Conservation (phyloP, 2,888 invertebrate species). For the Oligia strigilis region DNA sequence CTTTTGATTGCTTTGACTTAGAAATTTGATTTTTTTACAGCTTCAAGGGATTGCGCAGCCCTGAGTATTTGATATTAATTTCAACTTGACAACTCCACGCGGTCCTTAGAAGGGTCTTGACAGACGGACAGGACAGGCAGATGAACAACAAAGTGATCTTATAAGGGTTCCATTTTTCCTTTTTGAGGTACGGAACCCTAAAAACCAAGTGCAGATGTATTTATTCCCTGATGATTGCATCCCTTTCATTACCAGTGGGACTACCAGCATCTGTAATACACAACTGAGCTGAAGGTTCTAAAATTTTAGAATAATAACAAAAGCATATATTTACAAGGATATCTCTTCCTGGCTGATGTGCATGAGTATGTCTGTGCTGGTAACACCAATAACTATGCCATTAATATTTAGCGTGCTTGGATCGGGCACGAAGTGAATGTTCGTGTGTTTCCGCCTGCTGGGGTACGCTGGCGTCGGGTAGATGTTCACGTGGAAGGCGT, state of each 20-base stretch:
- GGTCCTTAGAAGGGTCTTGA: no score
- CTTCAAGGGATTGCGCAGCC: no score
- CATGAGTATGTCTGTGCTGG: conserved; percentile 95
- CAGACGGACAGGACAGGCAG: no score
- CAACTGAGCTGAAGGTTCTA: background rate
- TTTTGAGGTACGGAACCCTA: no score
- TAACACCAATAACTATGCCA: conserved; percentile 94
- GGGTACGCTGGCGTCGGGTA: conserved; percentile 96
- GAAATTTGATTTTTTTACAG: no score
- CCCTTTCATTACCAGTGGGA: background rate
- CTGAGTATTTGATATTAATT: no score
- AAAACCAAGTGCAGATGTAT: background rate
- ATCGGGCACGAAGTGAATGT: conserved; percentile 94
- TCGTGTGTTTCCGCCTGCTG: conserved; percentile 89
- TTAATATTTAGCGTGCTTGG: conserved; percentile 95
- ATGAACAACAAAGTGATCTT: no score
- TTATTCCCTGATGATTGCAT: background rate
- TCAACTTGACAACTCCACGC: no score
- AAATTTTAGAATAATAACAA: background rate
- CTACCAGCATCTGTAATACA: background rate
- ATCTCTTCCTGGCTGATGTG: conserved; percentile 96
- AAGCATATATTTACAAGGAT: conserved; percentile 91
- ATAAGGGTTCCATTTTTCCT: no score
- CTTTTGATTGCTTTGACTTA: no score
- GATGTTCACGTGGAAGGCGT: conserved; percentile 94